Base-by-base conservation (phyloP, 2,113 vertebrate species). In the Talpa occidentalis region DNA sequence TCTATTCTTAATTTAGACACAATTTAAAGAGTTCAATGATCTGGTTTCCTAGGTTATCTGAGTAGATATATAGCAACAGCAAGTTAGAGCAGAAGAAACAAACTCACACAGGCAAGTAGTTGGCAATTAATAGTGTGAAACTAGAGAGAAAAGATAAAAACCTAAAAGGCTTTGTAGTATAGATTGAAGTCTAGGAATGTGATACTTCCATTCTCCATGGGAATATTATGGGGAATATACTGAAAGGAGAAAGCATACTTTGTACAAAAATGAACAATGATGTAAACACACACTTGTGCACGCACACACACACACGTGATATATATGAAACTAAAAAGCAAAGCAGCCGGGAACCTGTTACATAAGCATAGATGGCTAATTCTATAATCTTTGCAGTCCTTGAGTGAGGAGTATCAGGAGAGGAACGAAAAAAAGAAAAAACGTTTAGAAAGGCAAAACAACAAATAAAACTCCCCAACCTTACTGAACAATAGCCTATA, bases 21-120 rank as follows among this genome's bases (percentile, higher is more conserved):
- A 80, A 64, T 49, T 86, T 93, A 42, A 72, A 70, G 19, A 66
- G 28, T 62, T 67, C 44, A 85, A 22, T 88, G 59, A 83, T n/a
- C 30, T 82, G 14, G 28, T 81, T 89, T 89, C 77, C 62, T 66
- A 86, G 47, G 77, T 86, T 62, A 79, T 22, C 59, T 35, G 28
- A 80, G 44, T n/a, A 62, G 79, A 89, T 69, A 88, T 44, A 94
- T 30, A 88, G 42, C 44, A 67, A 67, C 12, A 93, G 16, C 11
- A 89, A 73, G 47, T 72, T 82, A 44, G 47, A 83, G 44, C 5
- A 85, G 67, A 85, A 35, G 56, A 85, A 87, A 89, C 1, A 76
- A 72, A 28, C 3, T 74, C 30, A 69, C 8, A 21, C 49, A n/a
- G 85, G 21, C 21, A 49, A 47, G 8, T 3, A 88, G 52, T 35